Percentiles rank a stretch among this genome's conserved stretches.
phyloP scores from a whole-genome alignment of 2,888 invertebrate genomes.

The Pachydiplax longipennis region DNA sequence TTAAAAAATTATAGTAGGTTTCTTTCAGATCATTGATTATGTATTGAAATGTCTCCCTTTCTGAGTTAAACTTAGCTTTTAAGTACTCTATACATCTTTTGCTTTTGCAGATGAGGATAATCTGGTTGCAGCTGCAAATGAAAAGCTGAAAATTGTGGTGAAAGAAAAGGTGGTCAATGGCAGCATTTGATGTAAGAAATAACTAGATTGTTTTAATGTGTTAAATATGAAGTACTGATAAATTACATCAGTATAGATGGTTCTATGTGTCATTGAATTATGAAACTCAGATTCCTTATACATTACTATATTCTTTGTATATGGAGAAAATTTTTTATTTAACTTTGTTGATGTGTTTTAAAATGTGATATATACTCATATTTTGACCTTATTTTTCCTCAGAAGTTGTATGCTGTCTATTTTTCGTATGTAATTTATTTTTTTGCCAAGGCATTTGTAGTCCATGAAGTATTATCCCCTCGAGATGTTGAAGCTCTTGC shows the following conservation, averaged over 20 bases:
- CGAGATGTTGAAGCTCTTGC: background rate
- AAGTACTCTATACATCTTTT: background rate
- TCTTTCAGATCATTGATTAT: no score
- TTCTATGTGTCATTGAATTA: background rate
- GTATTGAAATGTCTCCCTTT: no score
- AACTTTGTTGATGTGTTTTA: background rate
- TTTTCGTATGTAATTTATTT: background rate
- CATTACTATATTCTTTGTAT: background rate
- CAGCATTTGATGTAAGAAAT: background rate
- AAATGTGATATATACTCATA: background rate
- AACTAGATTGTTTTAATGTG: background rate
- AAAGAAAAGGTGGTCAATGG: background rate
- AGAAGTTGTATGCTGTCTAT: background rate
- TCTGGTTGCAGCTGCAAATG: slow-evolving; percentile 18
- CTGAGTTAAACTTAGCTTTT: no score
- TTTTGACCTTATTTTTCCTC: background rate
- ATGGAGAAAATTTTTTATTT: background rate
- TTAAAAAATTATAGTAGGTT: no score
- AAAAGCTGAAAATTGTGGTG: background rate
- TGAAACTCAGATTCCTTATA: background rate
- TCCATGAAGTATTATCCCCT: background rate
- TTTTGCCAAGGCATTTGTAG: background rate
- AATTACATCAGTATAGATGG: background rate
- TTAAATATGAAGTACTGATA: background rate
- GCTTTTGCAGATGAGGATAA: slow-evolving; percentile 6